These are phyloP conservation scores for Ptychodera flava DNA, from an alignment of 35 echinoderm and acorn worm genomes.

Conservation along the genomic window DNA sequence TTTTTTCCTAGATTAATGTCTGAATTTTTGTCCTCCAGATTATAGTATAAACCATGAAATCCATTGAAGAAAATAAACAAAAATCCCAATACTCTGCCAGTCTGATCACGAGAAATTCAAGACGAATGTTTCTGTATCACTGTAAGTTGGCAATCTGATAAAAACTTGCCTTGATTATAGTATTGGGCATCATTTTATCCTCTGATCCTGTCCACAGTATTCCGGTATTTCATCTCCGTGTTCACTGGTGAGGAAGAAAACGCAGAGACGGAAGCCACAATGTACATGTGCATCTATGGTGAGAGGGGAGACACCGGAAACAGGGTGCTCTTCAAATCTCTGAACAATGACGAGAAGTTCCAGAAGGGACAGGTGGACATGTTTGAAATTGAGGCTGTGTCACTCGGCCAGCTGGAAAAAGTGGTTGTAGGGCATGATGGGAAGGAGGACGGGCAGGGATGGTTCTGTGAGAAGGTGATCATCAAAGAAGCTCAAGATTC, in stretches of 20 bases:
- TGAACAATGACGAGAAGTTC: conserved; percentile 47
- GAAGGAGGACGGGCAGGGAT: conserved; percentile 38
- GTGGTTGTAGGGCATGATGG: conserved; percentile 26
- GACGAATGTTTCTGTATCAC: too few relatives aligned
- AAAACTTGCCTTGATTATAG: too few relatives aligned
- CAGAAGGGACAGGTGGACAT: conserved; percentile 55
- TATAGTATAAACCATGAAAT: too few relatives aligned
- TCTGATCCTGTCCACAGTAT: conserved; percentile 44
- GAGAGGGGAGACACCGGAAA: conserved; percentile 71
- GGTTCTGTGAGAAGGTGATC: conserved; percentile 47
- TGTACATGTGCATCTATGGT: conserved; percentile 62
- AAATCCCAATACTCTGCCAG: too few relatives aligned
- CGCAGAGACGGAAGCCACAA: conserved; percentile 37
- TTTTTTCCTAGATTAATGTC: too few relatives aligned
- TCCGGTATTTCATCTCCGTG: conserved; percentile 47
- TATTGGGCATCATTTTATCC: too few relatives aligned
- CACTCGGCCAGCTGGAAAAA: conserved; percentile 39
- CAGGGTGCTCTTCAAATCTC: conserved; percentile 57
- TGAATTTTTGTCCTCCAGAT: too few relatives aligned
- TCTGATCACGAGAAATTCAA: too few relatives aligned
- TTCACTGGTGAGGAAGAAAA: conserved; percentile 56
- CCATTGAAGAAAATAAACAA: too few relatives aligned
- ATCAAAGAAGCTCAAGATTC: conserved; percentile 12
- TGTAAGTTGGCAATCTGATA: too few relatives aligned
- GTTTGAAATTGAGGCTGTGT: conserved; percentile 48